phyloP scores from a whole-genome alignment of 2,113 vertebrate genomes.

The Phycodurus eques region DNA sequence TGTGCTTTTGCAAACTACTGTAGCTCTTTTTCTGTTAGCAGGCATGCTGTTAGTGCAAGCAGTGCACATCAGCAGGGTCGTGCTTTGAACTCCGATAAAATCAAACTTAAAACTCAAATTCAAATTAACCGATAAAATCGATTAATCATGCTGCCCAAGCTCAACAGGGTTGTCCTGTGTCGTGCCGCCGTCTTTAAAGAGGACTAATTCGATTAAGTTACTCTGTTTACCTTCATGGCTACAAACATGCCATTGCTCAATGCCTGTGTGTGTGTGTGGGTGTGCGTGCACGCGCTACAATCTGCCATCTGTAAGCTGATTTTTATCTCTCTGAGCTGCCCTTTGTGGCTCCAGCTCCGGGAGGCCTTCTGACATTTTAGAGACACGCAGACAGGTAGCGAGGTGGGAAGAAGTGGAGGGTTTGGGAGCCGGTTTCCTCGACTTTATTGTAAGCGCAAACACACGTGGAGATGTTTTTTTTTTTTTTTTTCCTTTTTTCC shows the following conservation, averaged over 20 bases:
- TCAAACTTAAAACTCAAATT: no score
- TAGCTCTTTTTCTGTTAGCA: no score
- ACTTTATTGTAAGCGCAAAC: conserved; percentile 65
- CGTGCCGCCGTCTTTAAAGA: neutral
- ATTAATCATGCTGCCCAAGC: no score
- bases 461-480: conserved; percentile 44
- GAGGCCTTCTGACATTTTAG: conserved; percentile 14
- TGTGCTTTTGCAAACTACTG: no score
- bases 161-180: neutral
- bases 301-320: neutral
- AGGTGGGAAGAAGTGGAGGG: conserved; percentile 7
- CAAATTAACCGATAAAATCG: no score
- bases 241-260: neutral
- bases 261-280: neutral
- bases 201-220: neutral
- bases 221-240: neutral
- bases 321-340: neutral
- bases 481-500: conserved; percentile 22
- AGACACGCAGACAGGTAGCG: neutral
- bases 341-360: neutral
- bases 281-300: neutral
- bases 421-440: conserved; percentile 4
- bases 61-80: no score
- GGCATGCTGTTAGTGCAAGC: no score
- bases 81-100: no score